phyloP scores from a whole-genome alignment of 2,888 invertebrate species.

The Drosophila birchii region DNA sequence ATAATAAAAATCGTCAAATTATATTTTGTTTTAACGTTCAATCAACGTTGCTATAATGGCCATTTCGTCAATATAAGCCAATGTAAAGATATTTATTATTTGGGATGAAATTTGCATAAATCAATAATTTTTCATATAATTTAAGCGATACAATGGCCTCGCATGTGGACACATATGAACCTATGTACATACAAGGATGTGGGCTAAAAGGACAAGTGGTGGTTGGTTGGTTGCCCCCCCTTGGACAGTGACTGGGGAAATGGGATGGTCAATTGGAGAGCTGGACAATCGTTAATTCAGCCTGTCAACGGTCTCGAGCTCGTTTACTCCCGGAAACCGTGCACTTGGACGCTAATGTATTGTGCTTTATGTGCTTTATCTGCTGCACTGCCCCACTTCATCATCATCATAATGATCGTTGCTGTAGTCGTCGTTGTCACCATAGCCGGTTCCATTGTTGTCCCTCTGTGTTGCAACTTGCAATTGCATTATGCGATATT shows the following conservation, averaged over 20 bases:
- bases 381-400: constrained; percentile 37
- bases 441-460: constrained; percentile 9
- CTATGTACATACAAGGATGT: constrained; percentile 18
- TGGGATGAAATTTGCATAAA: constrained; percentile 36
- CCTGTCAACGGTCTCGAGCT: constrained; percentile 51
- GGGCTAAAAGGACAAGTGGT: constrained; percentile 2
- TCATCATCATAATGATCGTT: constrained; percentile 24
- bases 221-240: background rate
- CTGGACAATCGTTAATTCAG: constrained; percentile 51
- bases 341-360: constrained; percentile 72
- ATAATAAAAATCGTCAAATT: constrained; percentile 16
- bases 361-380: constrained; percentile 65
- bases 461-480: constrained; percentile 30
- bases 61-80: background rate
- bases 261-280: constrained; percentile 12
- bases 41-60: constrained; percentile 35
- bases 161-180: background rate
- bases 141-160: background rate
- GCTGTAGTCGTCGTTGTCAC: background rate
- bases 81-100: constrained; percentile 11
- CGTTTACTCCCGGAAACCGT: constrained; percentile 58
- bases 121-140: constrained; percentile 20
- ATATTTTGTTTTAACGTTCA: constrained; percentile 30
- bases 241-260: constrained; percentile 7
- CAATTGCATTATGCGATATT: constrained; percentile 56